Evolutionary conservation across 2,797 vertebrate genomes (phyloP), one percentile per base, ranked within the genome.

Genomic region (Pangasius krempfi): DNA sequence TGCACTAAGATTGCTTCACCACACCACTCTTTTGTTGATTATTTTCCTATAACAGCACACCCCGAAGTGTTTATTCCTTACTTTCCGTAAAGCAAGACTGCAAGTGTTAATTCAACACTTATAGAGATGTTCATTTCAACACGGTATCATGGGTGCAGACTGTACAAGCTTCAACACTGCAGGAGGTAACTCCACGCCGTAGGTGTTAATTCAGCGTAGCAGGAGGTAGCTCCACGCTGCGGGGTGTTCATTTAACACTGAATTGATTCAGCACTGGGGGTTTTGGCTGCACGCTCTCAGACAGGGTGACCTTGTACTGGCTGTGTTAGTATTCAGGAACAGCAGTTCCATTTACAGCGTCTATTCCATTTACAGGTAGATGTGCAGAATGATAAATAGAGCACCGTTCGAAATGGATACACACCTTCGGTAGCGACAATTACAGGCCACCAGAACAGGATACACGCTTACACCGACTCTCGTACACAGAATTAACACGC

Each of bases 351-450:
- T 89, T 85, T 85, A 52, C 54, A 9, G 47, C 30, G 8, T 72
- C 84, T 72, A 84, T 84, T 84, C 22, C n/a, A 54, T 58, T 86
- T 58, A 58, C 70, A 30, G 72, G 72, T 86, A 47, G 72, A 75
- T 16, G 50, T 72, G 33, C 13, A 10, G 72, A 73, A 62, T 86
- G 33, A 86, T 58, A 76, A 86, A 76, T 60, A 18, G 37, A 62
- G 40, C 14, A 30, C 37, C 6, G 12, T 56, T 60, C 27, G 2
- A 47, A 44, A 44, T 3, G 7, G 22, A 86, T 52, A 33, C 84
- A 47, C 70, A 22, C 25, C 33, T 75, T 75, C 72, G 22, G 64
- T 14, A 56, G 33, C 12, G 33, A 40, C 80, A 62, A 60, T 60
- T 14, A 60, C 54, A 58, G 18, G 20, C 78, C 30, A 18, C 0